Percentiles rank a stretch among this genome's conserved stretches.
phyloP scores from a whole-genome alignment of 2,888 invertebrate species.

The Leptothorax acervorum region DNA sequence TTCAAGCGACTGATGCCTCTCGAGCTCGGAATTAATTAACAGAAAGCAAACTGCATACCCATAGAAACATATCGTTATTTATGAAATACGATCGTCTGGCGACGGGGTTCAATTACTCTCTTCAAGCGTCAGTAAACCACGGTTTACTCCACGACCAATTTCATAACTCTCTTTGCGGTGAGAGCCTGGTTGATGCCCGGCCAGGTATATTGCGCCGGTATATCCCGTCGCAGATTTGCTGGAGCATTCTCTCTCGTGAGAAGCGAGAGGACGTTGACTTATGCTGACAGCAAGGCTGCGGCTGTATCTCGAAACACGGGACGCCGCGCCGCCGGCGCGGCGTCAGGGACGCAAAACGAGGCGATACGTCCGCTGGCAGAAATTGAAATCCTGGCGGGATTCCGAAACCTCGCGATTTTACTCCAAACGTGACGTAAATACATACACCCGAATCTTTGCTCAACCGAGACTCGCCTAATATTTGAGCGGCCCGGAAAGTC shows the following conservation, averaged over 20 bases:
- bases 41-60: background rate
- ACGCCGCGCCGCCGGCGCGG: background rate
- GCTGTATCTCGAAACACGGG: constrained; percentile 14
- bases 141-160: constrained; percentile 17
- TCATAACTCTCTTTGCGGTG: constrained; percentile 34
- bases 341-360: constrained; percentile 47
- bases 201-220: constrained; percentile 16
- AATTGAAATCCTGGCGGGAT: constrained; percentile 5
- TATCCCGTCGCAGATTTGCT: constrained; percentile 44
- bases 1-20: too few species aligned
- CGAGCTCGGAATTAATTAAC: background rate
- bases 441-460: background rate
- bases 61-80: background rate
- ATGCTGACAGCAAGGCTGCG: constrained; percentile 61
- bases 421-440: background rate
- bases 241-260: constrained; percentile 49
- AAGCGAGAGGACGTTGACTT: constrained; percentile 65
- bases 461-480: background rate
- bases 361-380: background rate
- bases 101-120: background rate
- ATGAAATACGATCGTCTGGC: background rate
- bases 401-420: background rate
- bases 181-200: constrained; percentile 18
- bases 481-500: background rate
- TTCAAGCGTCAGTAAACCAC: constrained; percentile 8